Percentiles rank a stretch among this genome's conserved stretches.
phyloP scores from a whole-genome alignment of 1,140 invertebrate genomes.

The Monomorium pharaonis region DNA sequence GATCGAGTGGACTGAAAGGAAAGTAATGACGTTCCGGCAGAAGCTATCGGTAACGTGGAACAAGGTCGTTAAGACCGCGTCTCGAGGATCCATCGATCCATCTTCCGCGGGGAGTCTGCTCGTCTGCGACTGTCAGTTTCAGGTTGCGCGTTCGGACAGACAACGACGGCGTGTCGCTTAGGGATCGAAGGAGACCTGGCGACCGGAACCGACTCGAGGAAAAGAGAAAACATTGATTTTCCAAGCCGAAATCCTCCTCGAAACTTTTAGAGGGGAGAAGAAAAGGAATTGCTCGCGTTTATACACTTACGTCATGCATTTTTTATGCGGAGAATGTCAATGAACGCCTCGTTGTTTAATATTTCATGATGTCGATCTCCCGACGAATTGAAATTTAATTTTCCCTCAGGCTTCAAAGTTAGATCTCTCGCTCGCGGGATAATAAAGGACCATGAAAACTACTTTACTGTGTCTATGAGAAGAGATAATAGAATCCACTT shows the following conservation, averaged over 20 bases:
- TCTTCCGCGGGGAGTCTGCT: constrained; percentile 41
- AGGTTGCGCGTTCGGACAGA: constrained; percentile 44
- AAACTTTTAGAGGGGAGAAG: neutral
- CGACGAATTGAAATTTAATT: constrained; percentile 10
- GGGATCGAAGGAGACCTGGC: neutral
- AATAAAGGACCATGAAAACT: neutral
- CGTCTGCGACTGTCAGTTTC: constrained; percentile 52
- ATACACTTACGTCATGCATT: neutral
- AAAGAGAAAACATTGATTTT: constrained; percentile 13
- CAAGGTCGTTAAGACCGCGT: constrained; percentile 56
- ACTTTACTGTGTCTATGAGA: neutral
- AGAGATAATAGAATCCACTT: neutral
- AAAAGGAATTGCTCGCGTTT: neutral
- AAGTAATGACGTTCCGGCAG: constrained; percentile 50
- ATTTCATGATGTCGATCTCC: constrained; percentile 10
- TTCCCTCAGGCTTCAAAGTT: neutral
- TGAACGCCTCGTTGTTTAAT: neutral
- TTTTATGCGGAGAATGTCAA: neutral
- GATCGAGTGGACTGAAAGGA: constrained; percentile 60
- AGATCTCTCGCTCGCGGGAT: neutral
- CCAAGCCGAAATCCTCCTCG: neutral
- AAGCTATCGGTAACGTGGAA: constrained; percentile 56
- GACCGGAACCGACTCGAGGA: neutral
- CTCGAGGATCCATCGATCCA: constrained; percentile 50
- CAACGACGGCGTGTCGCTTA: constrained; percentile 33